phyloP scores from a whole-genome alignment of 2,888 invertebrate species.

The Saturnia japonica region DNA sequence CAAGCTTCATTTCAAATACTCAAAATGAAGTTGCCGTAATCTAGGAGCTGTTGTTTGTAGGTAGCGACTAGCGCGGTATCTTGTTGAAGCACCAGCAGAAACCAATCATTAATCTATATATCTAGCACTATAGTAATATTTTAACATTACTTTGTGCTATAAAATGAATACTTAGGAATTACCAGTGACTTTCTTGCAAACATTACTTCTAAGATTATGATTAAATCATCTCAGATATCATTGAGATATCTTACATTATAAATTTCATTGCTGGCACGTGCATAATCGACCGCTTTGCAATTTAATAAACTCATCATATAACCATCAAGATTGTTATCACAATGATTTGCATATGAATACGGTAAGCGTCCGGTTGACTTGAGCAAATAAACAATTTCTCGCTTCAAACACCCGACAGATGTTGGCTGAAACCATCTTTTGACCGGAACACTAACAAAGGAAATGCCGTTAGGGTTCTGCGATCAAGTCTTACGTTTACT shows the following conservation, averaged over 20 bases:
- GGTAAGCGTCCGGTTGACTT: slow-evolving; percentile 51
- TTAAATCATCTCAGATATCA: slow-evolving; percentile 14
- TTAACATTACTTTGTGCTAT: slow-evolving; percentile 1
- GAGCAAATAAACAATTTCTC: slow-evolving; percentile 59
- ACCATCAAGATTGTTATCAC: slow-evolving; percentile 49
- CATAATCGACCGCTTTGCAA: slow-evolving; percentile 41
- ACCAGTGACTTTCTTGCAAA: not conserved
- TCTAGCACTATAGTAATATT: not conserved
- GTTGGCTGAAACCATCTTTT: slow-evolving; percentile 45
- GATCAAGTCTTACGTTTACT: slow-evolving; percentile 13
- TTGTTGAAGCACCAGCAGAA: too few species aligned
- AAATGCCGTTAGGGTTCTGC: slow-evolving; percentile 33
- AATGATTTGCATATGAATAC: slow-evolving; percentile 56
- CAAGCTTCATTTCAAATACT: too few species aligned
- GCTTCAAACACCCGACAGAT: slow-evolving; percentile 49
- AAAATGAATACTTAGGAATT: not conserved
- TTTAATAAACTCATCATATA: slow-evolving; percentile 65
- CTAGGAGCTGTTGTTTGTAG: too few species aligned
- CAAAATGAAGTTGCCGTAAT: too few species aligned
- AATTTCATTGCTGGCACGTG: slow-evolving; percentile 27
- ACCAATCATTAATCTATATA: too few species aligned
- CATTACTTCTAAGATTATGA: slow-evolving; percentile 17
- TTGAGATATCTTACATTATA: slow-evolving; percentile 14
- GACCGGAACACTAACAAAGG: slow-evolving; percentile 39
- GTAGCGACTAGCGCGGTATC: too few species aligned